These are phyloP conservation scores for Dipodomys ordii DNA, from an alignment of 2,113 vertebrate genomes.

Conservation along the genomic window DNA sequence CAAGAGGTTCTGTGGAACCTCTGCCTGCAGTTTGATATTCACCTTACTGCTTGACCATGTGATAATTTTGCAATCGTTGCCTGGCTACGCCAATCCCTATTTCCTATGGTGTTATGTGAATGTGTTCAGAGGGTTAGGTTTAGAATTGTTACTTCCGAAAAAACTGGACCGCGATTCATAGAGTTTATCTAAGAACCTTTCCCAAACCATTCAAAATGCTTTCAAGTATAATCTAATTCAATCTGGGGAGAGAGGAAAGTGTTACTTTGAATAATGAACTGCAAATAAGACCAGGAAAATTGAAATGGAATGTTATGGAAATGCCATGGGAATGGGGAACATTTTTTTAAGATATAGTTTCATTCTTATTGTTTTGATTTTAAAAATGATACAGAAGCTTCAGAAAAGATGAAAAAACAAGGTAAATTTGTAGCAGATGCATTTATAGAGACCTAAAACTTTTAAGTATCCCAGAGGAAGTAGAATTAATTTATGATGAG, in stretches of 20 bases:
- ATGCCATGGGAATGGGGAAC: conserved; percentile 53
- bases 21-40: conserved; percentile 73
- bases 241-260: conserved; percentile 49
- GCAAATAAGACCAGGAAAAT: conserved; percentile 57
- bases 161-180: background rate
- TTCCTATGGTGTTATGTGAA: conserved; percentile 61
- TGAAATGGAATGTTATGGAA: conserved; percentile 68
- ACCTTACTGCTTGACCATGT: conserved; percentile 70
- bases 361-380: conserved; percentile 69
- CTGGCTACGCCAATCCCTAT: conserved; percentile 64
- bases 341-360: conserved; percentile 74
- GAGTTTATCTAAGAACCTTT: conserved; percentile 48
- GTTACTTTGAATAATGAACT: conserved; percentile 70
- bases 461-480: conserved; percentile 75
- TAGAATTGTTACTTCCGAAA: conserved; percentile 41
- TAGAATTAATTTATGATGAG: conserved; percentile 73
- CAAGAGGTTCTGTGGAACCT: conserved; percentile 72
- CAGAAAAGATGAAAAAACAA: conserved; percentile 29
- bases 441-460: conserved; percentile 72
- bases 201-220: conserved; percentile 41
- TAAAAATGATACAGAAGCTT: conserved; percentile 73
- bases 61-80: conserved; percentile 72
- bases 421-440: conserved; percentile 68
- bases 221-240: conserved; percentile 48
- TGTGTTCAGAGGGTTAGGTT: conserved; percentile 29